phyloP scores from a whole-genome alignment of 2,888 invertebrate genomes.

The Spilosoma lubricipeda region DNA sequence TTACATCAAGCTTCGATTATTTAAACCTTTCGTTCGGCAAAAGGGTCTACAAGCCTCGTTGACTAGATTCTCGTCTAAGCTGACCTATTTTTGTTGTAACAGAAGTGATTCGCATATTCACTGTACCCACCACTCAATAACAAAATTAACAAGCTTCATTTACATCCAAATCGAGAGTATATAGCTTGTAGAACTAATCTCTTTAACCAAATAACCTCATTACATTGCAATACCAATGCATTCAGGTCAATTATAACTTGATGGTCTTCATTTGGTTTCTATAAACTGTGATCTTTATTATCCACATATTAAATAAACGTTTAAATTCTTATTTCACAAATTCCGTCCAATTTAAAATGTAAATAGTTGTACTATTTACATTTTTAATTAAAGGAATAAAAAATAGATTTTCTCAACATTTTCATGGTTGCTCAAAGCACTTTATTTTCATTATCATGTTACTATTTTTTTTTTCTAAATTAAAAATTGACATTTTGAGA shows the following conservation, averaged over 20 bases:
- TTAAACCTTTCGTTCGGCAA: constrained; percentile 20
- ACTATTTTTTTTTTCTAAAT: too few relatives aligned
- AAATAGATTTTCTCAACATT: too few relatives aligned
- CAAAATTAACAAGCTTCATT: constrained; percentile 56
- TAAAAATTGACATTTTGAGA: too few relatives aligned
- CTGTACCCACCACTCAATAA: constrained; percentile 42
- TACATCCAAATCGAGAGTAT: constrained; percentile 61
- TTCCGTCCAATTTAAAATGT: too few relatives aligned
- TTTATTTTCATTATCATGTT: too few relatives aligned
- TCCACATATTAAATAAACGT: not conserved
- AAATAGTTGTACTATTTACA: too few relatives aligned
- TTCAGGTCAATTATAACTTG: not conserved
- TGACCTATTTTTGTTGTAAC: constrained; percentile 47
- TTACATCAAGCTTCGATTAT: constrained; percentile 32
- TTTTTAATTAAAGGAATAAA: too few relatives aligned
- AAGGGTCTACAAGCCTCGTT: constrained; percentile 24
- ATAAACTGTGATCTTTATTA: not conserved
- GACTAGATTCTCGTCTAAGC: constrained; percentile 31
- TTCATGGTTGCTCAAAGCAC: too few relatives aligned
- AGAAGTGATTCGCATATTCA: constrained; percentile 45
- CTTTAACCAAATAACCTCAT: constrained; percentile 50
- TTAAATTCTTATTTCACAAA: too few relatives aligned
- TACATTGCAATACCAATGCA: constrained; percentile 42
- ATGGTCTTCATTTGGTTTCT: not conserved
- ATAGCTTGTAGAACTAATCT: constrained; percentile 50